Evolutionary conservation across 92 coral and sea anemone species (phyloP).

Genomic region (Hydrozoanthus gracilis): DNA sequence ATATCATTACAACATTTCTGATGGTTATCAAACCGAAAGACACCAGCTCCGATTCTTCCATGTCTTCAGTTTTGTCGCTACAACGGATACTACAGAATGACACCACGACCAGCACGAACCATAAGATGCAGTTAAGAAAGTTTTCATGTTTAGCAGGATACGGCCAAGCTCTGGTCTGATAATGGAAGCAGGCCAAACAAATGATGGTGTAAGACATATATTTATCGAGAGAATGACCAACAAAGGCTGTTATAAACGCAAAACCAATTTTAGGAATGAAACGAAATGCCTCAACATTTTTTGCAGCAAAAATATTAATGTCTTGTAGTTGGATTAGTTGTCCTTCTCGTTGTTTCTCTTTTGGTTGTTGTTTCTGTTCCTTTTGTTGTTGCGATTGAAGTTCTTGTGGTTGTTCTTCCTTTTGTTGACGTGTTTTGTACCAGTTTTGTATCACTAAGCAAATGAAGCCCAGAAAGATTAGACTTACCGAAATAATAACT

Average conservation of each 20-base stretch:
- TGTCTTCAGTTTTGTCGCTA: slow-evolving; percentile 15
- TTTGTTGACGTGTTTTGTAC: too few relatives aligned
- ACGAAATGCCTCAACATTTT: not conserved
- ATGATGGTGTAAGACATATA: not conserved
- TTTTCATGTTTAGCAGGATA: not conserved
- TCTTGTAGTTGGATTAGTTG: too few relatives aligned
- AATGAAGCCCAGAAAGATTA: not conserved
- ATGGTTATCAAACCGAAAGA: not conserved
- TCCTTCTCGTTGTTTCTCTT: not conserved
- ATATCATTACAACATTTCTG: not conserved
- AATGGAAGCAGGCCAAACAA: not conserved
- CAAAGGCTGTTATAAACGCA: not conserved
- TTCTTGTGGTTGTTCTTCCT: too few relatives aligned
- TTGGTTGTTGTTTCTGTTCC: too few relatives aligned
- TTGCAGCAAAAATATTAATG: not conserved
- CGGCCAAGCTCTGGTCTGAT: not conserved
- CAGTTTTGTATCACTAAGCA: too few relatives aligned
- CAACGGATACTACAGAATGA: slow-evolving; percentile 31
- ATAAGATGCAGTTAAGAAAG: not conserved
- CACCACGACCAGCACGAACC: not conserved
- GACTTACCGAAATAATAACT: not conserved
- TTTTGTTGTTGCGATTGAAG: too few relatives aligned
- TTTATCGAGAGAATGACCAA: not conserved
- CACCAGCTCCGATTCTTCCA: slow-evolving; percentile 28
- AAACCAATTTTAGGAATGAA: slow-evolving; percentile 4